Evolutionary conservation across 2,888 invertebrate genomes (phyloP).

Genomic region (Drosophila affinis): DNA sequence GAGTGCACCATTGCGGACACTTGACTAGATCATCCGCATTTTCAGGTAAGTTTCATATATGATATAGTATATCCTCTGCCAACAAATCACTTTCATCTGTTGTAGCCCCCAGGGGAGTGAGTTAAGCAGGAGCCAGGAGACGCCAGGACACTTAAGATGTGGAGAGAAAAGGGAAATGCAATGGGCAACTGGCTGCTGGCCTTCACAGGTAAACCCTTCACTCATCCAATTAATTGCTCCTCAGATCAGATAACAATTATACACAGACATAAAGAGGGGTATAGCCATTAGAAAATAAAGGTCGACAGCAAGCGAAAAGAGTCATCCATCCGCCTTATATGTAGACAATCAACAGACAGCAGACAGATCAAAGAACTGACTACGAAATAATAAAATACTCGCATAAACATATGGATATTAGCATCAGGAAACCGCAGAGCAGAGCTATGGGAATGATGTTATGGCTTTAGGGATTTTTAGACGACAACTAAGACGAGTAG

Average conservation of each 20-base stretch:
- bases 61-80: no score
- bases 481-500: no score
- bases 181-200: slow-evolving; percentile 75
- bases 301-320: slow-evolving; percentile 10
- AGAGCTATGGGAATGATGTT: neutral
- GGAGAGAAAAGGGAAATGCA: slow-evolving; percentile 48
- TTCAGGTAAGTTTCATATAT: neutral
- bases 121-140: slow-evolving; percentile 7
- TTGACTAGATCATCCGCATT: neutral
- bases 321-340: neutral
- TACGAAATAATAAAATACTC: neutral
- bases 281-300: slow-evolving; percentile 20
- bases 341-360: no score
- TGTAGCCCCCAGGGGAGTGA: slow-evolving; percentile 15
- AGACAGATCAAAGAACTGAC: slow-evolving; percentile 27
- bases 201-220: slow-evolving; percentile 76
- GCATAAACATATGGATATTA: slow-evolving; percentile 1
- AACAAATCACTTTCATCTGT: neutral
- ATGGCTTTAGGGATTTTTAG: no score
- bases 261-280: neutral
- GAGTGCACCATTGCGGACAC: neutral
- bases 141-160: slow-evolving; percentile 44
- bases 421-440: neutral
- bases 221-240: slow-evolving; percentile 14
- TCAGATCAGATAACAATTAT: neutral